Evolutionary conservation across 2,113 vertebrate genomes (phyloP).

Genomic region (Stictonetta naevosa): DNA sequence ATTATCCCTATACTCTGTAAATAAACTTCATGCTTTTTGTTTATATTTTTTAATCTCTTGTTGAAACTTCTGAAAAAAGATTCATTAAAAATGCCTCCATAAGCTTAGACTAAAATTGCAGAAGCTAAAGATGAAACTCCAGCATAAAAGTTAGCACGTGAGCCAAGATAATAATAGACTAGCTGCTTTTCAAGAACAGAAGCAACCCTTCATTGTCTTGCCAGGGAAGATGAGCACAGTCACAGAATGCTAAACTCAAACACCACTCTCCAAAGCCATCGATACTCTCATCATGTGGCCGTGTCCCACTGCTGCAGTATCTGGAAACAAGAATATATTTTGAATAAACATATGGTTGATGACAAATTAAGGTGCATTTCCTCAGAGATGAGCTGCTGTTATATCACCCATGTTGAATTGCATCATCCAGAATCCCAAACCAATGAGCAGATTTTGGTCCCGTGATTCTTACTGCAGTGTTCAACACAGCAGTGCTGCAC

Average conservation of each 20-base stretch:
- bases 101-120: background rate
- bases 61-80: background rate
- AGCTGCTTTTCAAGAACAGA: background rate
- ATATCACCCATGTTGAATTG: background rate
- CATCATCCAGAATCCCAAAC: background rate
- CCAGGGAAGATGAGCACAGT: background rate
- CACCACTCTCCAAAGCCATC: background rate
- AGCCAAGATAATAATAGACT: background rate
- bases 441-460: background rate
- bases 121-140: background rate
- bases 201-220: background rate
- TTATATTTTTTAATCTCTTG: background rate
- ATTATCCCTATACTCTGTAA: background rate
- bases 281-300: background rate
- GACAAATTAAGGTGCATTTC: background rate
- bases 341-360: background rate
- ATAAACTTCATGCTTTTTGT: background rate
- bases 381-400: background rate
- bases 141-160: background rate
- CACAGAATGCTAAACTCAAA: background rate
- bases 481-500: rapidly evolving
- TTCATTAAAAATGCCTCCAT: background rate
- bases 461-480: background rate
- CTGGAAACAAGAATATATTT: background rate
- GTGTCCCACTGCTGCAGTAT: background rate